Evolutionary conservation across 2,113 vertebrate species (phyloP), one percentile per base, ranked within the genome.

Genomic region (Strix aluco): DNA sequence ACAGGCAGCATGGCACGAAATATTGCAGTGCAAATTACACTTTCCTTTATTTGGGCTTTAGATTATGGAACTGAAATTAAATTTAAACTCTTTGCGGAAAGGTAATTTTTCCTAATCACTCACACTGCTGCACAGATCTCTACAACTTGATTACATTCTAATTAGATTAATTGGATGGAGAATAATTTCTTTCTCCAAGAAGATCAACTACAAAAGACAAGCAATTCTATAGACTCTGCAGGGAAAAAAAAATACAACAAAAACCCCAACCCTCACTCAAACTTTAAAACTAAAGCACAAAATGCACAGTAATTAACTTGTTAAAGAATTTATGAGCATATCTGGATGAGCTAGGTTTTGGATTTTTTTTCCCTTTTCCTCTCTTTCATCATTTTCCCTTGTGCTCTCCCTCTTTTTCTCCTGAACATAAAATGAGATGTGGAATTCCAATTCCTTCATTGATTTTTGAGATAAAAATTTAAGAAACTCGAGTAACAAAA

Each of bases 161-260:
- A 98, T 98, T 97, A 97, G 96, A 97, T 98, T 98, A 98, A 98
- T 97, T 98, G 96, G 92, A 94, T 92, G 91, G 96, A 97, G 97
- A 97, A 88, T 92, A 91, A 97, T 96, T 97, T 95, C 87, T 96
- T 96, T 97, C 89, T 97, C 83, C 36, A 20, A 90, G 94, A 97
- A 89, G 93, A 96, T 88, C 93, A 96, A 63, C 73, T 58, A 63
- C 84, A 90, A 95, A 88, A 96, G 88, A 92, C 74, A 81, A 88
- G 90, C 54, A 59, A 36, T 79, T 83, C 11, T 83, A 78, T 49
- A 92, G 95, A 70, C 61, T 91, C 73, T 84, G 80, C 2, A 16
- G 75, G 69, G 30, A 1, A 17, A 63, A 44, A 52, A 16, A 42
- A 36, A 63, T 47, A 62, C 18, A 44, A 26, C 44, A 90, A 78